Evolutionary conservation across 2,797 vertebrate species (phyloP).

Genomic region (Sarcoramphus papa): DNA sequence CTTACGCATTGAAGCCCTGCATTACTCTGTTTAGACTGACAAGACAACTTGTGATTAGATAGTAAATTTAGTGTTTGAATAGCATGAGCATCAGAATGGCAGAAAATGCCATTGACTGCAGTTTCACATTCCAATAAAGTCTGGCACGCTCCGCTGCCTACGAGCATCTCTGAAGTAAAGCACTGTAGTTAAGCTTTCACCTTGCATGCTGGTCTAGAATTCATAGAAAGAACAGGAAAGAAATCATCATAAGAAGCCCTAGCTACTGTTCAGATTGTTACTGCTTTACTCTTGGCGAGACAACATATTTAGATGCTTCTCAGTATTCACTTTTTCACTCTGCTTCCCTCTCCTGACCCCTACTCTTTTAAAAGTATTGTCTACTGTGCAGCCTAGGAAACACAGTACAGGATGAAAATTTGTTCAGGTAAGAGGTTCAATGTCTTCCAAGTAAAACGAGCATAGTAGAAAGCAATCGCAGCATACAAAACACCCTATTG

Average conservation of each 20-base stretch:
- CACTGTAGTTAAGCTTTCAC: constrained; percentile 46
- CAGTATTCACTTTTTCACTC: background rate
- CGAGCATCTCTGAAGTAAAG: constrained; percentile 39
- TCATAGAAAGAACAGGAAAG: background rate
- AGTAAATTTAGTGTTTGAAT: constrained; percentile 66
- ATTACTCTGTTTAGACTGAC: constrained; percentile 55
- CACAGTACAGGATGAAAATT: background rate
- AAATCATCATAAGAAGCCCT: background rate
- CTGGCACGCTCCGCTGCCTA: constrained; percentile 26
- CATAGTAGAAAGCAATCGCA: background rate
- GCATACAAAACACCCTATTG: background rate
- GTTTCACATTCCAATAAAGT: constrained; percentile 53
- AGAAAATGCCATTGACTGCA: constrained; percentile 29
- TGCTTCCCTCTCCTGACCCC: background rate
- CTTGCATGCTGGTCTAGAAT: constrained; percentile 5
- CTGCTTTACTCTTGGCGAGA: background rate
- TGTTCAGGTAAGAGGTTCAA: background rate
- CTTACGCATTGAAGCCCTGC: constrained; percentile 5
- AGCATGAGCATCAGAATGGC: constrained; percentile 5
- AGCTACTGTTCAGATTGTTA: background rate
- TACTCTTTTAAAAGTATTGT: background rate
- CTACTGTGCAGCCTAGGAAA: background rate
- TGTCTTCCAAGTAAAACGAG: background rate
- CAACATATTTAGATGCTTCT: background rate
- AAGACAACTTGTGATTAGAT: constrained; percentile 59